phyloP scores from a whole-genome alignment of 53 echinoderm and acorn worm species.

The Paracentrotus lividus region DNA sequence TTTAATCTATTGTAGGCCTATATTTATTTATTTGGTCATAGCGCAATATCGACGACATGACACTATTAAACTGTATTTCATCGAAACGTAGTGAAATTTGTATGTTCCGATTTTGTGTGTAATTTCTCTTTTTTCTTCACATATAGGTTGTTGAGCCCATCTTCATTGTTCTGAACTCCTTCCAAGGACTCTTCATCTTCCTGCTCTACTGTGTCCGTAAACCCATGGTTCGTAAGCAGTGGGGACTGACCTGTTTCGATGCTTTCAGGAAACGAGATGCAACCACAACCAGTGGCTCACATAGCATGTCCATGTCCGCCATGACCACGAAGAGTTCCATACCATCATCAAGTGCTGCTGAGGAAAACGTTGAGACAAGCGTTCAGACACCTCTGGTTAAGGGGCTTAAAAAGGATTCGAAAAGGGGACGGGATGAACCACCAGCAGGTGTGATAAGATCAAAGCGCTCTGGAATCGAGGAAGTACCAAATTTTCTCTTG shows the following conservation, averaged over 20 bases:
- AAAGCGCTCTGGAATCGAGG: no score
- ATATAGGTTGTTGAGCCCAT: conserved; percentile 3
- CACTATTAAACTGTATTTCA: neutral
- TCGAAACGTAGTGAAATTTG: neutral
- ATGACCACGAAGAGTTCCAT: neutral
- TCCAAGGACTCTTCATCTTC: conserved; percentile 8
- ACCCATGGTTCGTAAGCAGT: conserved; percentile 2
- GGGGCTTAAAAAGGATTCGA: no score
- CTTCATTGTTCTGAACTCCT: neutral
- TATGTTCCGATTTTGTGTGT: neutral
- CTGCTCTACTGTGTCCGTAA: conserved; percentile 25
- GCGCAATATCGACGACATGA: neutral
- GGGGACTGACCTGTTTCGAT: neutral
- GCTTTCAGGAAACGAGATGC: neutral
- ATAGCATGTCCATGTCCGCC: neutral
- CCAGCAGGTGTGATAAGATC: no score
- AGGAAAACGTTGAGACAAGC: no score
- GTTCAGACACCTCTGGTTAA: no score
- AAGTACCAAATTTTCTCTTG: no score
- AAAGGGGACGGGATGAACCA: no score
- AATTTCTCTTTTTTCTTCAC: neutral
- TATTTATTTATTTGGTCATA: no score
- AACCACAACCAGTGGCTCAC: neutral
- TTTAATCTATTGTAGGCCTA: no score
- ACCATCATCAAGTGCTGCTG: neutral